These are phyloP conservation scores for Dolichopus griseipennis DNA, from an alignment of 2,888 invertebrate genomes.

Conservation along the genomic window DNA sequence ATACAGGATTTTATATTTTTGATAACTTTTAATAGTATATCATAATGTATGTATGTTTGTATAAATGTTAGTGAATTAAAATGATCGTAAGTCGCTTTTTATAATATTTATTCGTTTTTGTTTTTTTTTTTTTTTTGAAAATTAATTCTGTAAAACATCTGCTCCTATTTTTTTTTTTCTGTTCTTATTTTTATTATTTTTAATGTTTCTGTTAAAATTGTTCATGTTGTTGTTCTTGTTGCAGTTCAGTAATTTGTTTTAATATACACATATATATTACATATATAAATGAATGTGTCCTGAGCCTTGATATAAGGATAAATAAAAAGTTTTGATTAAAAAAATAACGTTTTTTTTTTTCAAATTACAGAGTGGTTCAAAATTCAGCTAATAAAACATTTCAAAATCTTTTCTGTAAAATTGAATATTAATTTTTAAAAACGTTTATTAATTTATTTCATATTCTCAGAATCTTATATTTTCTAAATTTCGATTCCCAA, in stretches of 20 bases:
- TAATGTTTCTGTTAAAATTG: not conserved
- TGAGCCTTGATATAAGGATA: not conserved
- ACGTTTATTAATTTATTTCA: no score
- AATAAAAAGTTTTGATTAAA: not conserved
- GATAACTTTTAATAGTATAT: not conserved
- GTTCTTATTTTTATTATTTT: no score
- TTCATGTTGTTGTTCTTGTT: not conserved
- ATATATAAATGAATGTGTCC: not conserved
- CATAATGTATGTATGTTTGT: not conserved
- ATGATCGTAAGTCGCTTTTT: not conserved
- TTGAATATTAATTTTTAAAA: no score
- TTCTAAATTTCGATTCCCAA: no score
- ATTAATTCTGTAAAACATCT: not conserved
- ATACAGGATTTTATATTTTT: not conserved
- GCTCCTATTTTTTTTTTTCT: not conserved
- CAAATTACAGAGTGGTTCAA: no score
- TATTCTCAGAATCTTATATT: no score
- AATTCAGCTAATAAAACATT: no score
- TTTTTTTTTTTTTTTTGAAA: not conserved
- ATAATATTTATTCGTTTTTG: not conserved
- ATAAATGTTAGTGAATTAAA: not conserved
- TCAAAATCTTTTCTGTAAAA: no score
- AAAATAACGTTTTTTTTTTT: not conserved
- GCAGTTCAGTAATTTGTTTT: not conserved
- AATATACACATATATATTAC: not conserved